Conservation (phyloP, 2,888 invertebrate species). For the Linnaemya vulpina region DNA sequence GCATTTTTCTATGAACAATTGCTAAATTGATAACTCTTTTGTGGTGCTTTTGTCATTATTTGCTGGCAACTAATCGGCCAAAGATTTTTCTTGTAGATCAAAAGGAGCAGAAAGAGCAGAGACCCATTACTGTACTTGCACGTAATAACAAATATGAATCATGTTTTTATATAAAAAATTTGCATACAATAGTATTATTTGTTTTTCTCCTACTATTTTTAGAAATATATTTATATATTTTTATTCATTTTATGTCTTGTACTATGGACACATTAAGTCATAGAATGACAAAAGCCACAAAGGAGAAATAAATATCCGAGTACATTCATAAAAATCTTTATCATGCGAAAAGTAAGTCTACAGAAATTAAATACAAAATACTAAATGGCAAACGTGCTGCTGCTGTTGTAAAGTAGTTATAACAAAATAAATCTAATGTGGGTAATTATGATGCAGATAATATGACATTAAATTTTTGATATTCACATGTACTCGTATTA, state of each 20-base stretch:
- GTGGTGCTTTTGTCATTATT: conserved; percentile 20
- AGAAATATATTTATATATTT: conserved; percentile 39
- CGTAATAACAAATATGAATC: conserved; percentile 71
- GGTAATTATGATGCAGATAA: conserved; percentile 82
- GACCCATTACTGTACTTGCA: conserved; percentile 57
- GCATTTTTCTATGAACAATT: conserved; percentile 35
- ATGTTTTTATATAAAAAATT: conserved; percentile 68
- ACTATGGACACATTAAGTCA: conserved; percentile 47
- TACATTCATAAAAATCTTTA: conserved; percentile 28
- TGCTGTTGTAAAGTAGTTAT: conserved; percentile 44
- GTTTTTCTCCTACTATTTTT: conserved; percentile 20
- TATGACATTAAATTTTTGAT: conserved; percentile 74
- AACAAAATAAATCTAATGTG: conserved; percentile 72
- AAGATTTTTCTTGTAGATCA: conserved; percentile 64
- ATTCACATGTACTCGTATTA: conserved; percentile 54
- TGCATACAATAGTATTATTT: conserved; percentile 68
- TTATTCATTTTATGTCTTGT: conserved; percentile 13
- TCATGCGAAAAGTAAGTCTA: conserved; percentile 23
- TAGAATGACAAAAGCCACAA: conserved; percentile 5
- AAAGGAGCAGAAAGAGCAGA: conserved; percentile 61
- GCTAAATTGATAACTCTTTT: conserved; percentile 47
- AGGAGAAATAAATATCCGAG: conserved; percentile 14
- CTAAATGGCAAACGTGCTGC: conserved; percentile 51
- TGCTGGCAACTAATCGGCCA: conserved; percentile 30
- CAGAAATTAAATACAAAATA: conserved; percentile 43